Base-by-base conservation (phyloP, 2,113 vertebrate species). In the Hymenochirus boettgeri region DNA sequence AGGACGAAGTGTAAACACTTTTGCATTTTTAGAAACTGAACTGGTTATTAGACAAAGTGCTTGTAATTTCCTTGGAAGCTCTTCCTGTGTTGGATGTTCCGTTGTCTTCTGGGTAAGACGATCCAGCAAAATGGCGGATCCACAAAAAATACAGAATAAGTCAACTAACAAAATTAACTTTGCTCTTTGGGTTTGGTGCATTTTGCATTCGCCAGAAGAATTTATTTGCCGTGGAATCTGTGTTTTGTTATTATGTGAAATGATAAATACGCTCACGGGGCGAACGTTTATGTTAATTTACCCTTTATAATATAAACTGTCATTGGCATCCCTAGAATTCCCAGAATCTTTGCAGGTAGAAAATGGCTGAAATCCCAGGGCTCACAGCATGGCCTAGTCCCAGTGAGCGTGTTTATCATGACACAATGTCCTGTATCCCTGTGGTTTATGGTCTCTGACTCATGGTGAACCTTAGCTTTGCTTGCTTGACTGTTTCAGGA, bases 401-500 rank as follows among this genome's bases (percentile, higher is more conserved):
- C 19, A 7, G 18, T 1, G 0, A 21, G 54, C 39, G 6, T 52
- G 57, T 70, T 48, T 48, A 7, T 29, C 72, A 70, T 61, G 65
- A 65, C 48, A 33, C 35, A 60, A 29, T 15, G 27, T 46, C 42
- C 26, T 55, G 5, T 48, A 2, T 58, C 39, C 48, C 46, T 62
- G 74, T 77, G 18, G 64, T 37, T 31, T 7, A 18, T 52, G 5
- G 2, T 15, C 13, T 27, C 61, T n/a, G 48, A 59, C 37, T 12
- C 10, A 2, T 69, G 65, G 39, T 6, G 62, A 62, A 72, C 76
- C 70, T 71, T 79, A 88, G 83, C 78, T 35, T 73, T 90, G 77
- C 90, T 73, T 90, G 77, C 81, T 86, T 79, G 77, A 74, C 69
- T 78, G 52, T 92, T 89, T 70, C 88, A 97, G 95, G 95, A 98